Evolutionary conservation across 2,113 vertebrate species (phyloP).

Genomic region (Dicrurus megarhynchus): DNA sequence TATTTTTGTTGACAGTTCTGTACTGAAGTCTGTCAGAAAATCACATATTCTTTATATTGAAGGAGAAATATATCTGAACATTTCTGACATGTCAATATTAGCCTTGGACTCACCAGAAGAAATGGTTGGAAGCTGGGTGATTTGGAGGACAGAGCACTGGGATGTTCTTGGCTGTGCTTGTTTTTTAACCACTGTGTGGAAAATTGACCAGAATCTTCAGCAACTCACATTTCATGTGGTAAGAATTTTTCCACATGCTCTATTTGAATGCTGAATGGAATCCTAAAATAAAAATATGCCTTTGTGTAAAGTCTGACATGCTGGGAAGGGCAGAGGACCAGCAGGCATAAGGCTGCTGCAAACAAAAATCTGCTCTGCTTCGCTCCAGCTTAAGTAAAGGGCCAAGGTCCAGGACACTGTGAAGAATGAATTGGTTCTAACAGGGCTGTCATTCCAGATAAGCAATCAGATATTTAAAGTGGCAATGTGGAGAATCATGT

Average conservation of each 20-base stretch:
- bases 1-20: slow-evolving; percentile 56
- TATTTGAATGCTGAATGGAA: neutral
- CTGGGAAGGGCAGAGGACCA: neutral
- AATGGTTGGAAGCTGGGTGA: neutral
- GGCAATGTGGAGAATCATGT: slow-evolving; percentile 26
- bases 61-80: slow-evolving; percentile 12
- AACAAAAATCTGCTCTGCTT: neutral
- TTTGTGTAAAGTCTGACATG: neutral
- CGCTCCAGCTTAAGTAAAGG: neutral
- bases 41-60: neutral
- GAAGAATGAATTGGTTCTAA: slow-evolving; percentile 44
- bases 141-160: neutral
- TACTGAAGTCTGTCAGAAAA: slow-evolving; percentile 28
- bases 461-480: slow-evolving; percentile 51
- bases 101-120: neutral
- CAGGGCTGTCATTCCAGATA: slow-evolving; percentile 49
- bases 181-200: neutral
- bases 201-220: neutral
- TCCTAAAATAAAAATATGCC: neutral
- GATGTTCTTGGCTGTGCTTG: neutral
- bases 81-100: slow-evolving; percentile 15
- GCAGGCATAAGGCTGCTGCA: neutral
- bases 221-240: neutral
- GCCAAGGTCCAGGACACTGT: neutral
- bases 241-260: neutral